Evolutionary conservation across 2,113 vertebrate genomes (phyloP).

Genomic region (Formicarius rufipectus): DNA sequence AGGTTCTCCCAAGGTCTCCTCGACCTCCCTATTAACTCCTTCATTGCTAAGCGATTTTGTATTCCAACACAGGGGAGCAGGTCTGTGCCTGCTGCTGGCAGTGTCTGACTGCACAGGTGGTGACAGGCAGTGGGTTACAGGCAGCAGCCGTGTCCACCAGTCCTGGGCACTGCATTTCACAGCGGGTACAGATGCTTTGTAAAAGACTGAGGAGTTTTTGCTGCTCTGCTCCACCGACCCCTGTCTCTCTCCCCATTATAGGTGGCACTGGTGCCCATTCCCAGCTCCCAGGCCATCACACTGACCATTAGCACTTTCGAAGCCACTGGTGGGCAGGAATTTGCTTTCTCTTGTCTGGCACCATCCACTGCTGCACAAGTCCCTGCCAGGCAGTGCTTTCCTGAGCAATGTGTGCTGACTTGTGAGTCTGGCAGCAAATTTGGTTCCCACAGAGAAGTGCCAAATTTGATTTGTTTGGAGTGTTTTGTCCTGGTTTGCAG

Average conservation of each 20-base stretch:
- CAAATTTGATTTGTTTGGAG: background rate
- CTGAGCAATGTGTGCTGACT: background rate
- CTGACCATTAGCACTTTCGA: background rate
- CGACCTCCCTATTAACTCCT: too few species aligned
- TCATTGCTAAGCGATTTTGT: too few species aligned
- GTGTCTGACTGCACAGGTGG: background rate
- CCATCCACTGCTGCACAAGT: background rate
- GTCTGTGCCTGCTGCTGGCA: background rate
- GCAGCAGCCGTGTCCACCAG: background rate
- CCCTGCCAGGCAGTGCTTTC: background rate
- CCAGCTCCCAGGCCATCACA: background rate
- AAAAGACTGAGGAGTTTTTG: background rate
- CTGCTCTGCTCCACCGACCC: background rate
- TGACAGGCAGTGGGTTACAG: background rate
- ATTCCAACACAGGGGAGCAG: background rate
- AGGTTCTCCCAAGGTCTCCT: too few species aligned
- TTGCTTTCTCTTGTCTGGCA: background rate
- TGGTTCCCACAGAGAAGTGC: background rate
- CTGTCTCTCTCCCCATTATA: background rate
- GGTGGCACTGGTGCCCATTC: background rate
- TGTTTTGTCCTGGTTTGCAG: background rate
- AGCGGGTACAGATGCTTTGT: slow-evolving; percentile 8
- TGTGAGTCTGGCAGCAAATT: background rate
- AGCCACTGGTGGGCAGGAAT: background rate
- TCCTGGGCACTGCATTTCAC: background rate